Conservation (phyloP, 1,140 invertebrate species). For the Hycleus cichorii region DNA sequence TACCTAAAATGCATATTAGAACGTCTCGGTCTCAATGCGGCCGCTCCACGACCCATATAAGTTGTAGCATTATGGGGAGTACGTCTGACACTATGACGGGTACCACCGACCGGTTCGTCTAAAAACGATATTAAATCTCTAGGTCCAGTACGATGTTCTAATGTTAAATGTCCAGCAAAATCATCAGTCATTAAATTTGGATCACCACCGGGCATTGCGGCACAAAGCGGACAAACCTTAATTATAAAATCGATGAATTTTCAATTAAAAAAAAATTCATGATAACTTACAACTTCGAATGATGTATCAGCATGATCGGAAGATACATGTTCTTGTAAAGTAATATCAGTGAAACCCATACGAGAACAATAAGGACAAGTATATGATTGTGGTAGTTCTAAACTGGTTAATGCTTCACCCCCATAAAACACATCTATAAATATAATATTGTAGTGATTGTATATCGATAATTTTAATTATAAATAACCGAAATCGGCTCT, state of each 20-base stretch:
- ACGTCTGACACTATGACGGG: conserved; percentile 65
- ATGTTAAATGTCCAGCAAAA: conserved; percentile 89
- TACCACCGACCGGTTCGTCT: conserved; percentile 69
- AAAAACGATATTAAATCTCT: conserved; percentile 82
- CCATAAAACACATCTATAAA: conserved; percentile 87
- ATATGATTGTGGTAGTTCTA: conserved; percentile 90
- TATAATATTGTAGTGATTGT: neutral
- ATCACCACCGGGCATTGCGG: conserved; percentile 89
- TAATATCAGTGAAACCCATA: conserved; percentile 90
- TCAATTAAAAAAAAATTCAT: neutral
- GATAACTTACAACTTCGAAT: conserved; percentile 71
- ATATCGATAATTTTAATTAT: neutral
- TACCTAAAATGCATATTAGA: conserved; percentile 89
- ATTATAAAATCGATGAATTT: conserved; percentile 8
- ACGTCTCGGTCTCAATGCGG: conserved; percentile 57
- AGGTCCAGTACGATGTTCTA: conserved; percentile 85
- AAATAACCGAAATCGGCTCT: conserved; percentile 86
- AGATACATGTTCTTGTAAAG: conserved; percentile 87
- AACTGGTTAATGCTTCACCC: conserved; percentile 75
- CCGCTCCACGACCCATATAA: conserved; percentile 45
- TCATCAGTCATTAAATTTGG: conserved; percentile 97
- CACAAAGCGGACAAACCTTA: conserved; percentile 92
- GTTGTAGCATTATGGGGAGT: conserved; percentile 66
- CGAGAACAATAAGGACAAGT: conserved; percentile 94
- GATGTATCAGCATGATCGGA: conserved; percentile 79